Conservation (phyloP, 1,140 invertebrate genomes). For the Bombus huntii region DNA sequence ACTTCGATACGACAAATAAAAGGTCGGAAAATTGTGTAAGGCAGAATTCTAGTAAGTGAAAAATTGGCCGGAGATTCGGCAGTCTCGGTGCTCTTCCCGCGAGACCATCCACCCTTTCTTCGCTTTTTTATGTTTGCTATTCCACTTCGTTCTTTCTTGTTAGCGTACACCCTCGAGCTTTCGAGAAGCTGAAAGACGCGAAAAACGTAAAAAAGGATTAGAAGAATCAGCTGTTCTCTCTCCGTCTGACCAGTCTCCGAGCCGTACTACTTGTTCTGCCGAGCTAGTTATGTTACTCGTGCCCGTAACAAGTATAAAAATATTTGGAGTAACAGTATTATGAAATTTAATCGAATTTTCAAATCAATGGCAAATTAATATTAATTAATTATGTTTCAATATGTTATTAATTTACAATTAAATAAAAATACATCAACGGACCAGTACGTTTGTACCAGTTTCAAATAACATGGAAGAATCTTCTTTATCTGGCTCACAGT, state of each 20-base stretch:
- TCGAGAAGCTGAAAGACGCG: not conserved
- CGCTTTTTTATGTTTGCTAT: not conserved
- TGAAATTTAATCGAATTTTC: not conserved
- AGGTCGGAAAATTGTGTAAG: constrained; percentile 54
- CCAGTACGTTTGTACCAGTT: no score
- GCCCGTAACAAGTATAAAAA: not conserved
- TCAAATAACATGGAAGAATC: no score
- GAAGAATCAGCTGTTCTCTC: not conserved
- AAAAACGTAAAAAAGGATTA: no score
- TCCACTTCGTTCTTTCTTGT: not conserved
- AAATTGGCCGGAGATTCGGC: constrained; percentile 69
- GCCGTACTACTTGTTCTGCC: not conserved
- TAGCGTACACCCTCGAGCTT: not conserved
- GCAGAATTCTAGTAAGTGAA: constrained; percentile 63
- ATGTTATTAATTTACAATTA: no score
- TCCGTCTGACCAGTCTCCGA: not conserved
- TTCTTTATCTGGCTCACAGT: no score
- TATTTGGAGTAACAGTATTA: not conserved
- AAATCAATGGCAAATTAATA: not conserved
- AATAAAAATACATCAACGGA: no score
- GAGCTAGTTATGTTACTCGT: no score
- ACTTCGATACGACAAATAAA: constrained; percentile 44
- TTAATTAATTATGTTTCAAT: no score
- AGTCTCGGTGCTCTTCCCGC: constrained; percentile 44
- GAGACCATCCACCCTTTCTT: constrained; percentile 40